Base-by-base conservation (phyloP, 2,113 vertebrate genomes). In the Triplophysa tibetana region DNA sequence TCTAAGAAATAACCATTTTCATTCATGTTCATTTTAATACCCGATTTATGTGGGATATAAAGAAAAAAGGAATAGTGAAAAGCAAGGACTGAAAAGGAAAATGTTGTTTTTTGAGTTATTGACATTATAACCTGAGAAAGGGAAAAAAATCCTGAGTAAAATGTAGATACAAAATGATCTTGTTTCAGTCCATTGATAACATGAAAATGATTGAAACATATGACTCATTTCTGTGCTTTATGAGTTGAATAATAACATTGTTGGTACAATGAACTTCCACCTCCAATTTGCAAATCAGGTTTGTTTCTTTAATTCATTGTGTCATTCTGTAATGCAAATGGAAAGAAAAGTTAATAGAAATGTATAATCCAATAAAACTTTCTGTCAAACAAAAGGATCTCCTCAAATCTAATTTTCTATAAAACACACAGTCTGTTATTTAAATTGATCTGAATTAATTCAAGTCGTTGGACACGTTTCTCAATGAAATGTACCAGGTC, bases 401-500 rank as follows among this genome's bases (percentile, higher is more conserved):
- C 3, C 2, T 41, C 29, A 41, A 60, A 43, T 43, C n/a, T 8
- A 1, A 23, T 60, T 60, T 75, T 75, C 41, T 63, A 29, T 50
- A 50, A 63, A 61, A 14, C 29, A 16, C 3, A 60, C 11, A 48
- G 23, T 21, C 23, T 29, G 14, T 13, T 11, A 45, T 63, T 63
- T 9, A 1, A 75, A 75, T 75, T 6, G 16, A 60, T 75, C n/a
- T 56, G 29, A 16, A 65, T 58, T 14, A 54, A 65, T 65, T 58
- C 70, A 58, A 61, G 19, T 41, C n/a, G 11, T 63, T 62, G 23
- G 26, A 26, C 14, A 65, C n/a, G 21, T 78, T 45, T 69, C 65
- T 58, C 52, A 69, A 26, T 61, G 54, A 78, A 78, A 24, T 73
- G 63, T 80, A 23, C 70, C 61, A 65, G 43, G 56, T 79, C 43